A percentile compares a stretch with the other conserved stretches of the same genome.
Evolutionary conservation across 2,888 invertebrate species (phyloP).

Genomic region (Galeopsomyia nigrocyanea): DNA sequence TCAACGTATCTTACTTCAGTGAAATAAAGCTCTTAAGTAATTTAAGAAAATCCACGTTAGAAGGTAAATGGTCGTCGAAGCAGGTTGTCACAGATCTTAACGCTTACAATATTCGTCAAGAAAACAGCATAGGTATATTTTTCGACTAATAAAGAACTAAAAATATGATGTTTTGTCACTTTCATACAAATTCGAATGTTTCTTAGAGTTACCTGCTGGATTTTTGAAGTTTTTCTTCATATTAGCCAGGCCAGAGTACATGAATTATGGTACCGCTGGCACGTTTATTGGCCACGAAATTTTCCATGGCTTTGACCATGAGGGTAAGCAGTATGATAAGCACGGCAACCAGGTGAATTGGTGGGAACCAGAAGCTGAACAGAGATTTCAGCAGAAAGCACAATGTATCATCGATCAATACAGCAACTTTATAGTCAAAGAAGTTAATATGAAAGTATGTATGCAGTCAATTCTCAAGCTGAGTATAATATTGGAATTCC

Average conservation of each 20-base stretch:
- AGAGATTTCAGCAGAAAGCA: slow-evolving; percentile 85
- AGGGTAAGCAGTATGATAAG: slow-evolving; percentile 83
- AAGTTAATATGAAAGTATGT: slow-evolving; percentile 80
- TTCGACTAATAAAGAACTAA: slow-evolving; percentile 65
- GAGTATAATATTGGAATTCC: no score
- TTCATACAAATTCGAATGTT: not conserved
- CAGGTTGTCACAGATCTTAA: slow-evolving; percentile 82
- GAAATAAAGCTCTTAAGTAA: slow-evolving; percentile 86
- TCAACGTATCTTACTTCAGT: slow-evolving; percentile 77
- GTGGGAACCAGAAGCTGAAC: slow-evolving; percentile 90
- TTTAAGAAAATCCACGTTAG: slow-evolving; percentile 84
- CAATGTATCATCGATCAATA: slow-evolving; percentile 95
- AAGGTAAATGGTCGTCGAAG: slow-evolving; percentile 70
- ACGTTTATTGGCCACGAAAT: slow-evolving; percentile 94
- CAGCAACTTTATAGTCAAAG: slow-evolving; percentile 87
- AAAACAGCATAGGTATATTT: slow-evolving; percentile 84
- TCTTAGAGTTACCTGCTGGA: slow-evolving; percentile 90
- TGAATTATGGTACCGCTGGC: slow-evolving; percentile 93
- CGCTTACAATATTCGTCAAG: slow-evolving; percentile 87
- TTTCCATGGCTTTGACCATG: slow-evolving; percentile 89
- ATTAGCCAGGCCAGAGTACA: slow-evolving; percentile 87
- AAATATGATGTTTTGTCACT: not conserved
- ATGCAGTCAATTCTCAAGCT: no score
- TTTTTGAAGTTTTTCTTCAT: slow-evolving; percentile 91
- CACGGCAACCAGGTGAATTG: slow-evolving; percentile 92